A percentile compares a stretch with the other conserved stretches of the same genome.
Evolutionary conservation across 2,888 invertebrate species (phyloP).

Genomic region (Scelioninae gen. 2): DNA sequence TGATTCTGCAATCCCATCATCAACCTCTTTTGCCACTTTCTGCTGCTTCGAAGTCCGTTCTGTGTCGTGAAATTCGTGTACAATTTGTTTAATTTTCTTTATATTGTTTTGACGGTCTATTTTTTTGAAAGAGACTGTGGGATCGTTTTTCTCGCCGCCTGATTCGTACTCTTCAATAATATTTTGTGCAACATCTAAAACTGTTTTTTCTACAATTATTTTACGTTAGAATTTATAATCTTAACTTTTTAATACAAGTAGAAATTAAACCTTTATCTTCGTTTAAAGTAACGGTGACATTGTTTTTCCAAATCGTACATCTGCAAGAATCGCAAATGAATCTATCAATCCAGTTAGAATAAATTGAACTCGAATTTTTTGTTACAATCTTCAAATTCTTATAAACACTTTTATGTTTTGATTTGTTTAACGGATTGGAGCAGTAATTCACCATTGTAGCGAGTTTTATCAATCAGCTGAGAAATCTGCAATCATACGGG

Average conservation of each 20-base stretch:
- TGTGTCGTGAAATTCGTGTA: no score
- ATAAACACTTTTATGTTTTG: constrained; percentile 26
- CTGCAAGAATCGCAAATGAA: constrained; percentile 29
- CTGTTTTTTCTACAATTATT: no score
- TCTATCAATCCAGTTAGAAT: constrained; percentile 4
- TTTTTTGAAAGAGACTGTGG: constrained; percentile 9
- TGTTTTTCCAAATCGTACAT: neutral
- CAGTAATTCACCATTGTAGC: no score
- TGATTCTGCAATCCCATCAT: neutral
- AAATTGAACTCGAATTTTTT: constrained; percentile 16
- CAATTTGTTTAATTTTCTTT: neutral
- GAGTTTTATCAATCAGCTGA: no score
- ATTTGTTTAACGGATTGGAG: constrained; percentile 24
- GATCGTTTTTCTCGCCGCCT: constrained; percentile 9
- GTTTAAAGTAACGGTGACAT: neutral
- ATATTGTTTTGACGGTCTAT: constrained; percentile 10
- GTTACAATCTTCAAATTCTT: constrained; percentile 20
- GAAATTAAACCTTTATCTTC: no score
- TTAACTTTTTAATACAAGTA: constrained; percentile 1
- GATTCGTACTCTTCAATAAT: no score
- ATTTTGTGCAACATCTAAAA: no score
- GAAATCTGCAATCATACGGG: no score
- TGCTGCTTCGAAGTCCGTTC: no score
- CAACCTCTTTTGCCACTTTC: no score
- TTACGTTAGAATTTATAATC: no score